Conservation (phyloP, 2,888 invertebrate genomes). For the Caenorhabditis sp. region DNA sequence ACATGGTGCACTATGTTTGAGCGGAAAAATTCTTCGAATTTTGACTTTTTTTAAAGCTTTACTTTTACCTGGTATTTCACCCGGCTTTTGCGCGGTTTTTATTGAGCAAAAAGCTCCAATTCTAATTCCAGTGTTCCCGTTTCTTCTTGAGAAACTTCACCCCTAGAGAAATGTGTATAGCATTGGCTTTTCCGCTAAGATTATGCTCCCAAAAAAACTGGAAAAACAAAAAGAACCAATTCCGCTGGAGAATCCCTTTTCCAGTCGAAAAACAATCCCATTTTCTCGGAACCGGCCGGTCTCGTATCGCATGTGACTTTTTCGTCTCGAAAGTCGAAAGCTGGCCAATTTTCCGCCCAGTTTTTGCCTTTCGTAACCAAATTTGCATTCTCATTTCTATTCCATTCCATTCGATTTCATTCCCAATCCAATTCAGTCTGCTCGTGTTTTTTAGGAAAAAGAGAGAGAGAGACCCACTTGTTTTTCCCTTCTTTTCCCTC, state of each 20-base stretch:
- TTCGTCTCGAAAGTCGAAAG: too few relatives aligned
- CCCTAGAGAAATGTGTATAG: background rate
- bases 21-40: background rate
- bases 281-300: background rate
- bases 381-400: conserved; percentile 8
- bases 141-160: background rate
- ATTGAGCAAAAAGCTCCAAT: too few relatives aligned
- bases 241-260: background rate
- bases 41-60: background rate
- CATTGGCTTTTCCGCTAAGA: too few relatives aligned
- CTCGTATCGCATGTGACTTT: conserved; percentile 7
- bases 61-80: too few relatives aligned
- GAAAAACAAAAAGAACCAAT: background rate
- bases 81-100: too few relatives aligned
- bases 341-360: conserved; percentile 4
- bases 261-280: background rate
- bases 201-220: background rate
- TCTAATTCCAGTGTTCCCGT: too few relatives aligned
- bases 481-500: conserved; percentile 5
- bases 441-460: too few relatives aligned
- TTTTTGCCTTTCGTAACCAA: background rate
- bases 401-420: too few relatives aligned
- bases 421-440: too few relatives aligned
- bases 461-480: conserved; percentile 7
- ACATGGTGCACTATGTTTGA: conserved; percentile 8